A percentile compares a stretch with the other conserved stretches of the same genome.
Conservation (phyloP, 2,888 invertebrate genomes). For the Eurytoma californica region DNA sequence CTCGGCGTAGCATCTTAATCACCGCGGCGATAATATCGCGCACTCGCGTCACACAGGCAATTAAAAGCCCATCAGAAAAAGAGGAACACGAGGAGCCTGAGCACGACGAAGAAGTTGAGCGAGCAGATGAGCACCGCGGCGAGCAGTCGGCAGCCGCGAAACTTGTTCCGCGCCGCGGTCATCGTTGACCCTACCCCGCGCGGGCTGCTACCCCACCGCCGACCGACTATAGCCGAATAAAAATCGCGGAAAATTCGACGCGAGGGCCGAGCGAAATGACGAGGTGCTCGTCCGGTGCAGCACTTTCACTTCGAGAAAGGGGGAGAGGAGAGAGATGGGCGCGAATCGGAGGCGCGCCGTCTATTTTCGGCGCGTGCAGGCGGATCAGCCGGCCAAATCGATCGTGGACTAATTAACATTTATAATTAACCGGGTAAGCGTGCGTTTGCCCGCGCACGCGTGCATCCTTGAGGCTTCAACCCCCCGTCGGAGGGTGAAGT, state of each 20-base stretch:
- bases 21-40: background rate
- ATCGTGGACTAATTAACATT: constrained; percentile 75
- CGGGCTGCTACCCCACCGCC: background rate
- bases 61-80: constrained; percentile 34
- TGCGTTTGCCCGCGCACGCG: background rate
- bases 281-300: background rate
- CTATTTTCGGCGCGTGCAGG: constrained; percentile 68
- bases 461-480: background rate
- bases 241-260: background rate
- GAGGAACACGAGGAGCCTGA: constrained; percentile 48
- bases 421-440: constrained; percentile 70
- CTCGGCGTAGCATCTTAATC: background rate
- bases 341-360: constrained; percentile 59
- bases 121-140: constrained; percentile 47
- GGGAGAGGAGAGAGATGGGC: background rate
- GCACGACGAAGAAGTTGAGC: constrained; percentile 48
- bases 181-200: constrained; percentile 16
- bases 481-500: too few species aligned
- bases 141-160: constrained; percentile 40
- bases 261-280: background rate
- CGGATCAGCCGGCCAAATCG: constrained; percentile 69
- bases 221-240: background rate
- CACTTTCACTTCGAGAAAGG: constrained; percentile 14
- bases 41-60: background rate
- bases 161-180: constrained; percentile 26